Conservation (phyloP, 2,797 vertebrate genomes). For the Hippocampus kuda region DNA sequence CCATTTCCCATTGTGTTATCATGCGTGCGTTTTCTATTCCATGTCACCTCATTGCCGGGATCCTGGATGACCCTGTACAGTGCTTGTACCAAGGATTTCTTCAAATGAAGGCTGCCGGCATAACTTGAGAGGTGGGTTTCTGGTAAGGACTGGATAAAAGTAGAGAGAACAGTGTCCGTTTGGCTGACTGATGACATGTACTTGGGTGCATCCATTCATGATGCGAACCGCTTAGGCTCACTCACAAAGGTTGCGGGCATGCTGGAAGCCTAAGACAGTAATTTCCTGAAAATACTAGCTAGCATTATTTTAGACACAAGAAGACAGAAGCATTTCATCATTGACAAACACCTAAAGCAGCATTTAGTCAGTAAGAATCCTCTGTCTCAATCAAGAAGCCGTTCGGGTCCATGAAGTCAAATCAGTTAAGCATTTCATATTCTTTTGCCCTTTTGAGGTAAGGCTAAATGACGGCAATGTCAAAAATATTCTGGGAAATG, state of each 20-base stretch:
- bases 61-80: slow-evolving; percentile 96
- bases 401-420: not conserved
- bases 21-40: not conserved
- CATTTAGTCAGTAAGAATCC: not conserved
- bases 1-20: too few species aligned
- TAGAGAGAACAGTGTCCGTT: not conserved
- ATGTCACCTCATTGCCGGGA: slow-evolving; percentile 83
- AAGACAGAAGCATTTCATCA: not conserved
- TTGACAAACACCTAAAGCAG: not conserved
- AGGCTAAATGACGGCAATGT: not conserved
- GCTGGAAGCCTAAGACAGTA: not conserved
- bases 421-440: not conserved
- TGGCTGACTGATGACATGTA: not conserved
- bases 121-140: slow-evolving; percentile 87
- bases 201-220: too few species aligned
- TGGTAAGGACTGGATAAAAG: slow-evolving; percentile 76
- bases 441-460: not conserved
- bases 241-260: too few species aligned
- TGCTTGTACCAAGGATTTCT: slow-evolving; percentile 85
- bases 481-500: slow-evolving; percentile 4
- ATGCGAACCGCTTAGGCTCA: too few species aligned
- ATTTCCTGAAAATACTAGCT: not conserved
- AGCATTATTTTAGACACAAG: not conserved
- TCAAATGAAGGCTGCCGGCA: slow-evolving; percentile 85
- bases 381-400: not conserved